Percentiles rank a stretch among this genome's conserved stretches.
Evolutionary conservation across 2,888 invertebrate species (phyloP).

Genomic region (Sphaerophoria rueppellii): DNA sequence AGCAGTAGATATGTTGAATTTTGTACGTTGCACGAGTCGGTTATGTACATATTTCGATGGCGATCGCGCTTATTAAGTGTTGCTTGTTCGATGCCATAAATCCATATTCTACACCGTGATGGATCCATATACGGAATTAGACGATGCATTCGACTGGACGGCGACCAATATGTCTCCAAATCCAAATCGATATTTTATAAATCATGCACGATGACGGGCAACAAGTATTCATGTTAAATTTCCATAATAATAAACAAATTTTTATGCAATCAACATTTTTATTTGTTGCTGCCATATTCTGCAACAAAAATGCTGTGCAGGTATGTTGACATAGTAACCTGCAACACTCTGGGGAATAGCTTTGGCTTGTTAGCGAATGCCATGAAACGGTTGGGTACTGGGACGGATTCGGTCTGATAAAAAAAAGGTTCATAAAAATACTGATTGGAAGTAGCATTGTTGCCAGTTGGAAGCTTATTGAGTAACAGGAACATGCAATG

Average conservation of each 20-base stretch:
- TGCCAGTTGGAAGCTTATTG: no score
- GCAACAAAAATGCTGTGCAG: constrained; percentile 30
- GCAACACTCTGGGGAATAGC: background rate
- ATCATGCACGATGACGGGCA: constrained; percentile 73
- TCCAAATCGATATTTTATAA: constrained; percentile 43
- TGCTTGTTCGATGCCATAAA: constrained; percentile 67
- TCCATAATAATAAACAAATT: constrained; percentile 81
- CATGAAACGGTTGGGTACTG: no score
- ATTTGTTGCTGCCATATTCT: constrained; percentile 69
- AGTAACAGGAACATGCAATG: no score
- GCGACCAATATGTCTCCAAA: background rate
- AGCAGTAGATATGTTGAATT: background rate
- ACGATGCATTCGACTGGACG: constrained; percentile 36
- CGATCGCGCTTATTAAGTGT: constrained; percentile 69
- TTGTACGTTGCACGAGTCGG: constrained; percentile 38
- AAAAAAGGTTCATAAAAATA: no score
- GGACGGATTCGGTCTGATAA: no score
- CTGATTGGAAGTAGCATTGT: no score
- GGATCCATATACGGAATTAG: constrained; percentile 62
- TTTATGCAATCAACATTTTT: constrained; percentile 73
- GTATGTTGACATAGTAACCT: constrained; percentile 59
- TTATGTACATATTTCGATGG: constrained; percentile 36
- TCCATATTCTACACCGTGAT: constrained; percentile 66
- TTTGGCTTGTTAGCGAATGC: constrained; percentile 20
- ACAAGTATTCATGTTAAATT: constrained; percentile 77